Conservation (phyloP, 2,113 vertebrate genomes). For the Orycteropus afer region DNA sequence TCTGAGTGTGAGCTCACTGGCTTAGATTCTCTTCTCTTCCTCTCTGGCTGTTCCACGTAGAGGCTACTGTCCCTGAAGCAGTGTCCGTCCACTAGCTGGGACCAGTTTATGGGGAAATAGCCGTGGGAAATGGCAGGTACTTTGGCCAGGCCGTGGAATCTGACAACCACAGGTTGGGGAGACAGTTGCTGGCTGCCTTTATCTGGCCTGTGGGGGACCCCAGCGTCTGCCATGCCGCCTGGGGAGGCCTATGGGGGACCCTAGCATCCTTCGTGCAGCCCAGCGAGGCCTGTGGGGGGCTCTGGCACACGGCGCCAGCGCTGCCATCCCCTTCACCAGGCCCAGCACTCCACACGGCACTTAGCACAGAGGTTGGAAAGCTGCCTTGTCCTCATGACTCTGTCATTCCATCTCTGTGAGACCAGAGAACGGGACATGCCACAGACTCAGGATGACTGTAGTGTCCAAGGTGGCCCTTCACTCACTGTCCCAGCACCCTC, state of each 20-base stretch:
- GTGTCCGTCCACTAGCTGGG: background rate
- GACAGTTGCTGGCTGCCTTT: background rate
- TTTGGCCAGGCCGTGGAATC: background rate
- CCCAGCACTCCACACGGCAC: rapidly evolving
- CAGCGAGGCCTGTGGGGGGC: background rate
- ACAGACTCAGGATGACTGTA: background rate
- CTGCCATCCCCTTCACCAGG: background rate
- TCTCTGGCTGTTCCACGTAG: background rate
- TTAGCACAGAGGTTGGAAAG: background rate
- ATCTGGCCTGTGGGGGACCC: background rate
- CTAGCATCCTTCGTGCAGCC: no score
- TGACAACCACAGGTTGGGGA: background rate
- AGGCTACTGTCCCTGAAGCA: background rate
- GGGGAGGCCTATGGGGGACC: background rate
- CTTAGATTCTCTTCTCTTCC: no score
- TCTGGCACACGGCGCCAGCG: background rate
- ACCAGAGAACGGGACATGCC: background rate
- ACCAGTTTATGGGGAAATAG: background rate
- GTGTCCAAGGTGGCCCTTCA: background rate
- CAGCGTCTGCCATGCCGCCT: no score
- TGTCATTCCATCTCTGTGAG: background rate
- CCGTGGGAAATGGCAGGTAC: background rate
- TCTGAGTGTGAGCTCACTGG: background rate
- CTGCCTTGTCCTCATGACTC: background rate
- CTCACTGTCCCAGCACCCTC: background rate